Evolutionary conservation across 2,113 vertebrate species (phyloP), one percentile per base, ranked within the genome.

Genomic region (Baryphthengus martii): DNA sequence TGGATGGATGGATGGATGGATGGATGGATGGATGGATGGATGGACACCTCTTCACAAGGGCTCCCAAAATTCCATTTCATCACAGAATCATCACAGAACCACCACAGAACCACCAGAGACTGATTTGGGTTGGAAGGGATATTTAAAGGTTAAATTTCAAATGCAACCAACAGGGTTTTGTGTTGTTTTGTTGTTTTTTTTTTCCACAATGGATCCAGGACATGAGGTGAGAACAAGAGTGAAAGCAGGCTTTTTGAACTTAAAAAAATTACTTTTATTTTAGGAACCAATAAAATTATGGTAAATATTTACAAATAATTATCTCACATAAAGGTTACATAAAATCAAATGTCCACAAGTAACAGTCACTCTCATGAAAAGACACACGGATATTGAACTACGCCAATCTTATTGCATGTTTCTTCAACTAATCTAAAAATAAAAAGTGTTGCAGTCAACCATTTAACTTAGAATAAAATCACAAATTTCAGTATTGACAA

Each of bases 251-350:
- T 53, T 79, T 96, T 96, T 98, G 97, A 98, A 98, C 98, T 99
- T 99, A 99, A 99, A 99, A 99, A 98, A 98, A 99, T 99, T 99
- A 99, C 98, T 99, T 99, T 99, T 99, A 99, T 99, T 99, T 99
- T 99, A 99, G 98, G 98, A 99, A 99, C 98, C 98, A 99, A 99
- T 99, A 99, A 99, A 99, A 99, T 99, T 99, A 99, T 99, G 98
- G 99, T 98, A 99, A 99, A 99, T 99, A 99, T 99, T 99, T 99
- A 99, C 99, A 99, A 99, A 99, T 99, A 99, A 99, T 99, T 99
- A 99, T 99, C 98, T 99, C 99, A 99, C 99, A 99, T 99, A 99
- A 99, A 99, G 98, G 98, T 98, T 99, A 99, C 99, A 99, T 99
- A 99, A 99, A 98, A 99, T 98, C 97, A 97, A 98, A 99, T 98